Conservation (phyloP, 2,113 vertebrate genomes). For the Chelonoidis abingdonii region DNA sequence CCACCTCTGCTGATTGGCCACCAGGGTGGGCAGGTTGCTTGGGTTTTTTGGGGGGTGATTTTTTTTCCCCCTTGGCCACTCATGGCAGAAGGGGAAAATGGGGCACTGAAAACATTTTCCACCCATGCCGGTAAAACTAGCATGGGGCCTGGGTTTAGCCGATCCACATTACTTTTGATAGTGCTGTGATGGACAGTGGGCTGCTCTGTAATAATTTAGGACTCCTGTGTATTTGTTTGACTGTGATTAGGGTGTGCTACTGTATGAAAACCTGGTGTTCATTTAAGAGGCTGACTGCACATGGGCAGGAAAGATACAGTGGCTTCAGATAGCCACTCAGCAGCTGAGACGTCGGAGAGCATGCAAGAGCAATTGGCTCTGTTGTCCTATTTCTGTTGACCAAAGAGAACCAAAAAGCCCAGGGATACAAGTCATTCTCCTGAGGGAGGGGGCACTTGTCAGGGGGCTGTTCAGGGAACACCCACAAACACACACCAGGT, state of each 20-base stretch:
- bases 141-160: background rate
- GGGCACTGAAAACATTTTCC: background rate
- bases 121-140: background rate
- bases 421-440: too few species aligned
- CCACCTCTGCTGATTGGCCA: background rate
- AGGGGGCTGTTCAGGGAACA: too few species aligned
- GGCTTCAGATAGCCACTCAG: too few species aligned
- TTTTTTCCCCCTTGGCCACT: background rate
- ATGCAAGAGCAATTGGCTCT: too few species aligned
- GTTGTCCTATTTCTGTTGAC: too few species aligned
- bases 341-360: too few species aligned
- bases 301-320: background rate
- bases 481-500: too few species aligned
- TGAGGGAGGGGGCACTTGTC: too few species aligned
- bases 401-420: too few species aligned
- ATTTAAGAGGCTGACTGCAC: background rate
- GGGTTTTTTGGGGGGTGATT: background rate
- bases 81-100: too few species aligned
- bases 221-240: background rate
- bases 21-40: background rate
- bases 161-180: background rate
- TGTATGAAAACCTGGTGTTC: background rate
- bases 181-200: background rate
- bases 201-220: background rate
- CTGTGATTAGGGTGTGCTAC: background rate